Evolutionary conservation across 2,113 vertebrate species (phyloP), one percentile per base, ranked within the genome.

Genomic region (Onychostoma macrolepis): DNA sequence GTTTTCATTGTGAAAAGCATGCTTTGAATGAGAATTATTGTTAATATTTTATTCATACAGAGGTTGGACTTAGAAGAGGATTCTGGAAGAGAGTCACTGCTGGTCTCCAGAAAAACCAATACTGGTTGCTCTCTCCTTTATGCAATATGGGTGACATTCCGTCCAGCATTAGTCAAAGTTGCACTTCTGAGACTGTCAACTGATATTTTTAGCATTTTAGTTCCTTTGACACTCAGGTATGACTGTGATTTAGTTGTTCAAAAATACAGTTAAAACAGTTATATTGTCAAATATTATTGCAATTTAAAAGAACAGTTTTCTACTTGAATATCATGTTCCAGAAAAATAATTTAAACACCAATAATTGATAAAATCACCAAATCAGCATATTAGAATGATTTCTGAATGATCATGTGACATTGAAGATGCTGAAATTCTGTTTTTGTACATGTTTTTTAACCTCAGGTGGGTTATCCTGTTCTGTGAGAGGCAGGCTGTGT

Each of bases 381-480:
- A 56, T 61, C 8, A 61, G 21, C 56, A 24, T 58, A 24, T 58
- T 58, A 3, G 21, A 9, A 58, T 58, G 56, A n/a, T 58, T 58
- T 58, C 21, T 58, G 24, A 58, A 61, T 61, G 21, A 61, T n/a
- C 24, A 61, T n/a, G 24, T 61, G 21, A 10, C 50, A 21, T 10
- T 58, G 7, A 58, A 24, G 21, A 58, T 61, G 21, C 56, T 61
- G 56, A 61, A 61, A 61, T 61, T 58, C 19, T 53, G 19, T 36
- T 53, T 83, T 15, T 63, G 30, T 80, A 38, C 12, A n/a, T 58
- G 7, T 28, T 63, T 30, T 53, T 86, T 86, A 33, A 75, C 89
- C 91, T 58, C 87, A 94, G 92, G 67, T 90, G 91, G 86, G 87
- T 93, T 48, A 92, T 92, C 71, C 76, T 72, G 67, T 86, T 91